These are phyloP conservation scores for Brachionus asplanchnoidis DNA, from an alignment of 1,140 invertebrate species.

Conservation along the genomic window DNA sequence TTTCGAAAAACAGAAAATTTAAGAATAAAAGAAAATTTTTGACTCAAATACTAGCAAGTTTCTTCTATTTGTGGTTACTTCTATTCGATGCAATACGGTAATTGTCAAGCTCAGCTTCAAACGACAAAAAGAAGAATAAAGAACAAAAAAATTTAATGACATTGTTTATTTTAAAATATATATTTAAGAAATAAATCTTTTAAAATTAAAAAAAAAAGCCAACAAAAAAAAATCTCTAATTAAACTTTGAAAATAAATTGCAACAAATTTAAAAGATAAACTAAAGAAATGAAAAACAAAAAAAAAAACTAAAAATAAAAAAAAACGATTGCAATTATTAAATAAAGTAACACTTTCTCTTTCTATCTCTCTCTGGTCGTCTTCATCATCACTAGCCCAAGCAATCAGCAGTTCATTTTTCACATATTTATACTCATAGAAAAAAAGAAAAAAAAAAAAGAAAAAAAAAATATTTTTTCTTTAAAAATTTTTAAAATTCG, in stretches of 20 bases:
- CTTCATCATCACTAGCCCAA: too few species aligned
- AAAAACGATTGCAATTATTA: constrained; percentile 17
- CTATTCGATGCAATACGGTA: too few species aligned
- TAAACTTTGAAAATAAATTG: neutral
- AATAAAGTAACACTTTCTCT: neutral
- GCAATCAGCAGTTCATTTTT: too few species aligned
- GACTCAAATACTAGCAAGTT: too few species aligned
- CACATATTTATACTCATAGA: neutral
- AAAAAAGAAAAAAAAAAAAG: neutral
- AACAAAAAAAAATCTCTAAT: neutral
- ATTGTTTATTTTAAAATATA: neutral
- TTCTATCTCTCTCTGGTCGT: neutral
- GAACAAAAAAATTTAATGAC: neutral
- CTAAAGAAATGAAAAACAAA: neutral
- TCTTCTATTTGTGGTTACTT: too few species aligned
- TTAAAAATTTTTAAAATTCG: neutral
- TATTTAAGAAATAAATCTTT: neutral
- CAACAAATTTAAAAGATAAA: neutral
- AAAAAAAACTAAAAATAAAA: neutral
- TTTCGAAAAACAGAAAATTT: too few species aligned
- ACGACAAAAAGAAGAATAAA: too few species aligned
- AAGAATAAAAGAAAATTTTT: too few species aligned
- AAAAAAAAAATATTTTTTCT: neutral
- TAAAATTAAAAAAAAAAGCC: neutral
- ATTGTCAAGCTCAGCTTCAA: too few species aligned